Evolutionary conservation across 1,140 invertebrate genomes (phyloP).

Genomic region (Macrobrachium nipponense): DNA sequence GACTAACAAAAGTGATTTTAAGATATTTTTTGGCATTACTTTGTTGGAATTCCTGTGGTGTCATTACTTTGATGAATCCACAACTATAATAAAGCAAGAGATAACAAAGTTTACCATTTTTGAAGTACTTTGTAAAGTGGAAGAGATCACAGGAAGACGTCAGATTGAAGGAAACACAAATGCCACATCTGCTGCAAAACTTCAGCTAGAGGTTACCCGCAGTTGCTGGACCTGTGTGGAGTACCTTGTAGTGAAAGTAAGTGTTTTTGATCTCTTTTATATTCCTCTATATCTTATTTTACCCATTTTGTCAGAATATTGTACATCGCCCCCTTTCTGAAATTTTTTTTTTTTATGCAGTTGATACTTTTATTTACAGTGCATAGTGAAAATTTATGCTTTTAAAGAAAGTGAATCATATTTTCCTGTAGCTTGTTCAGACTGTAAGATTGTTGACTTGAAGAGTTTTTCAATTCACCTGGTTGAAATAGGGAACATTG

Average conservation of each 20-base stretch:
- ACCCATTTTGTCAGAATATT: too few species aligned
- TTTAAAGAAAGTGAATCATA: too few species aligned
- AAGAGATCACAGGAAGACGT: constrained; percentile 18
- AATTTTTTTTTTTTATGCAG: too few species aligned
- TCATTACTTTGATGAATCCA: constrained; percentile 20
- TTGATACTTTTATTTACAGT: too few species aligned
- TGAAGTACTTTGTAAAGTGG: constrained; percentile 7
- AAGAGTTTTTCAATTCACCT: too few species aligned
- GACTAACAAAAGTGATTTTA: constrained; percentile 1
- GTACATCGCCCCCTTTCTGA: too few species aligned
- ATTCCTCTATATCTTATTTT: too few species aligned
- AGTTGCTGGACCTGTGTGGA: constrained; percentile 44
- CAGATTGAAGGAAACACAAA: constrained; percentile 27
- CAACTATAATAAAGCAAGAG: neutral
- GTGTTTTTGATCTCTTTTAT: neutral
- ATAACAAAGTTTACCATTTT: neutral
- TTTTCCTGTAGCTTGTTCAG: too few species aligned
- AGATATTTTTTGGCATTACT: constrained; percentile 22
- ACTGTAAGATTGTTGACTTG: too few species aligned
- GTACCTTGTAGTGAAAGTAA: constrained; percentile 25
- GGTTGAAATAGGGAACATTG: too few species aligned
- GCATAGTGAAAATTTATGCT: too few species aligned
- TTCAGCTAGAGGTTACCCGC: constrained; percentile 30
- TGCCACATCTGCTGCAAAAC: constrained; percentile 4
- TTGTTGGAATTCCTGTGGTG: constrained; percentile 29